Evolutionary conservation across 2,888 invertebrate species (phyloP), one percentile per base, ranked within the genome.

Genomic region (Eurois occulta): DNA sequence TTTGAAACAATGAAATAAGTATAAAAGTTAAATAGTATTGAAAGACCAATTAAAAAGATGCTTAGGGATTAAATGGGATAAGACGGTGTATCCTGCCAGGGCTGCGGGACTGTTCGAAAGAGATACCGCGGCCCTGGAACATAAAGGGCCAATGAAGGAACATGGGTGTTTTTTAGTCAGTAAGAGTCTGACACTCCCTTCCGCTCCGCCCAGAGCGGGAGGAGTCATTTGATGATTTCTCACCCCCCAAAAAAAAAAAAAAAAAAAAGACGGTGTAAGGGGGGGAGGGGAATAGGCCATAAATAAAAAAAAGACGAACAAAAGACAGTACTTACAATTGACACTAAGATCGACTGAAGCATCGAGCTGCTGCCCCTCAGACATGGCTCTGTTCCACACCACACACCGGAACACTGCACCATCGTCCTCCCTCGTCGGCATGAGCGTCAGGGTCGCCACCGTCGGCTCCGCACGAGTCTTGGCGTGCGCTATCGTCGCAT

Each of bases 321-420:
- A 46, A 41, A 60, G 10, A 21, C 43, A 35, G 46, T 92, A 98
- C 98, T 98, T 96, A 99, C 98, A 99, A 96, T 99, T 98, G 84
- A 99, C 99, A 94, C 98, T 98, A 78, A 99, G 97, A 41, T 98
- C 98, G 83, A 99, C 98, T 24, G 97, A 97, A 28, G 98, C 97
- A 90, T 98, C 98, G 84, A 99, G 95, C 88, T 98, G 98, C 78
- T 98, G 97, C 64, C 98, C 98, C 79, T 98, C 98, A 1, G 98
- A 97, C 97, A 99, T 98, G 86, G 99, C 99, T 68, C 99, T 97
- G 96, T 99, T 99, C 97, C 98, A 98, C 72, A 99, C 99, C 85
- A 98, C 98, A 94, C 99, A 99, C 80, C 98, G 97, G 95, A 98
- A 99, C 72, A 97, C 97, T 78, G 98, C 98, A 18, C 98, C 98